Evolutionary conservation across 2,888 invertebrate species (phyloP).

Genomic region (Amorpha juglandis): DNA sequence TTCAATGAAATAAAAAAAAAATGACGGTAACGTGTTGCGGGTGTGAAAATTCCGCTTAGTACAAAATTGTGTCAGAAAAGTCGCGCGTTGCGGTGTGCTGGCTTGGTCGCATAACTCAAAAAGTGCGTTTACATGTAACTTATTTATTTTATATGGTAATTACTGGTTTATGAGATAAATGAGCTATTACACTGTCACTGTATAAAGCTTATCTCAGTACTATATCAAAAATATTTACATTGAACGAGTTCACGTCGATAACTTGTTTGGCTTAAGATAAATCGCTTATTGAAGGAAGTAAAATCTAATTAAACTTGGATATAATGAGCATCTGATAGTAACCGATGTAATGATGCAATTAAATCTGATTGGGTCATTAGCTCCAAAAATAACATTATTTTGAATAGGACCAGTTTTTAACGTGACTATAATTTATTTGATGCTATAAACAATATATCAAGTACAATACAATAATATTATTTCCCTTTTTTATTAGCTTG

Average conservation of each 20-base stretch:
- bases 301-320: slow-evolving; percentile 17
- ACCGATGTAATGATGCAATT: slow-evolving; percentile 12
- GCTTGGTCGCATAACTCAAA: too few species aligned
- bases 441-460: background rate
- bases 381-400: slow-evolving; percentile 3
- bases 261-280: slow-evolving; percentile 19
- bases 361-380: slow-evolving; percentile 15
- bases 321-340: slow-evolving; percentile 20
- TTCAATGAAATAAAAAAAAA: too few species aligned
- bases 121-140: background rate
- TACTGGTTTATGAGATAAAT: background rate
- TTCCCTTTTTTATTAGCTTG: too few species aligned
- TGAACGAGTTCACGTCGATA: slow-evolving; percentile 6
- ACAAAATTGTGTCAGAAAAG: too few species aligned
- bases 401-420: background rate
- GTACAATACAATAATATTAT: background rate
- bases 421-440: background rate
- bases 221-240: slow-evolving; percentile 22
- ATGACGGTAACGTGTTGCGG: too few species aligned
- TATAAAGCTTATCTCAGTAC: background rate
- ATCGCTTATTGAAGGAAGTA: slow-evolving; percentile 14
- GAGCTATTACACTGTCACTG: slow-evolving; percentile 3
- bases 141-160: slow-evolving; percentile 11
- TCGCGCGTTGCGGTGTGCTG: too few species aligned
- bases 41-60: too few species aligned